These are phyloP conservation scores for Nemoura dubitans DNA, from an alignment of 2,888 invertebrate species.

Conservation along the genomic window DNA sequence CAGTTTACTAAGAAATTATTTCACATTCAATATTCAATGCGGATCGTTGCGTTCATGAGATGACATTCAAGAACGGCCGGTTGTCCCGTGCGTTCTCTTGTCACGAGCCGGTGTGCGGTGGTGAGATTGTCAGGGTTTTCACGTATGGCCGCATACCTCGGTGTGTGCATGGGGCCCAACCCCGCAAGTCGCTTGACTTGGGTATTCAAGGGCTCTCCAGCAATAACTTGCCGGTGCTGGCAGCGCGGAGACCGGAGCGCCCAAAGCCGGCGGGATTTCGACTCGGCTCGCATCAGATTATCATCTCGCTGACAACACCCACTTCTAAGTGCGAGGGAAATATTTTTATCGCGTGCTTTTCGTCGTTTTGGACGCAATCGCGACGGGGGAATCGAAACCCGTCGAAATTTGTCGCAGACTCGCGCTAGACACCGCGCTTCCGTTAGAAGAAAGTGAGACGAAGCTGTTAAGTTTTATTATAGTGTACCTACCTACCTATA, in stretches of 20 bases:
- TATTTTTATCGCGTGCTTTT: not conserved
- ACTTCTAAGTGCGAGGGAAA: not conserved
- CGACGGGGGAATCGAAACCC: not conserved
- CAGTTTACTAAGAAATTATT: not conserved
- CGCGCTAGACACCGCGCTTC: not conserved
- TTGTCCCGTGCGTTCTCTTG: not conserved
- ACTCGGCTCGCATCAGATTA: not conserved
- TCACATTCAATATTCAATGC: constrained; percentile 12
- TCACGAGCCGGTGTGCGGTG: not conserved
- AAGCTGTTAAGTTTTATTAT: too few relatives aligned
- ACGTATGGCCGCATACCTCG: not conserved
- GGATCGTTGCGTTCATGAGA: not conserved
- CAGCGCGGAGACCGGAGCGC: not conserved
- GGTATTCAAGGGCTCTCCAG: not conserved
- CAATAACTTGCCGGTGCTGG: not conserved
- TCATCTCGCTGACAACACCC: not conserved
- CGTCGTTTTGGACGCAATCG: not conserved
- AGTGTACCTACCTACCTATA: too few relatives aligned
- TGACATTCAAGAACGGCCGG: not conserved
- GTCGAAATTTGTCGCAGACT: not conserved
- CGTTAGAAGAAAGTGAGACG: too few relatives aligned
- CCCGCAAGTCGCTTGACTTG: not conserved
- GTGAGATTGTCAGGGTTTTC: not conserved
- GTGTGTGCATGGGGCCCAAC: not conserved
- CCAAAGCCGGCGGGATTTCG: not conserved